Base-by-base conservation (phyloP, 2,888 invertebrate species). In the Caenorhabditis becei region DNA sequence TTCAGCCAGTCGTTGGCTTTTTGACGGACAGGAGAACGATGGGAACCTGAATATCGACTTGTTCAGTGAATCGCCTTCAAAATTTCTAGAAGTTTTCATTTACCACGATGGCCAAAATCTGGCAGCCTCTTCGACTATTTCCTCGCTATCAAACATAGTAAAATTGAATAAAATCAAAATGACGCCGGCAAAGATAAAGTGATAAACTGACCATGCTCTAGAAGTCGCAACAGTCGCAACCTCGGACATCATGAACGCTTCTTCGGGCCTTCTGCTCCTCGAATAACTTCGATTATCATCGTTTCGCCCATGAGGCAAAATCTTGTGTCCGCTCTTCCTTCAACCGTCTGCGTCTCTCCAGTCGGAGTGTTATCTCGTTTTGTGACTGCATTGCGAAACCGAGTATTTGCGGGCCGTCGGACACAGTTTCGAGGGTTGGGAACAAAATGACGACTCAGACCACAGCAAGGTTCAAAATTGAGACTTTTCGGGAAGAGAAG, bases 1-100 rank as follows among this genome's bases (percentile, higher is more conserved):
- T 35, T 82, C 78, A 10, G 72, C 78, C 8, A 82, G 24, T 53
- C 67, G 28, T 18, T 82, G 59, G 35, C 62, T 63, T 71, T 80
- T 75, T 58, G 75, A 61, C 10, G 62, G 54, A 47, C 67, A 66
- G 32, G 72, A 67, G 44, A 79, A 79, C n/a, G 28, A 59, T 28
- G 80, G 69, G 35, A 80, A 56, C 80, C 80, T 80, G 67, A 41
- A 11, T 14, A 41, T 41, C 41, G 41, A 41, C 14, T 32, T 32
- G 32, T 32, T 7, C 5, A 32, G n/a, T n/a, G n/a, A n/a, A n/a
- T n/a, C n/a, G n/a, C n/a, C n/a, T n/a, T n/a, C n/a, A n/a, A n/a
- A n/a, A 7, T 32, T 32, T 32, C 32, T 32, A 10, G 4, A 7
- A 10, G 32, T 7, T 7, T 32, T 32, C 41, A 41, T 41, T 41